Percentiles rank a stretch among this genome's conserved stretches.
Evolutionary conservation across 2,888 invertebrate genomes (phyloP).

Genomic region (Digitonthophagus gazella): DNA sequence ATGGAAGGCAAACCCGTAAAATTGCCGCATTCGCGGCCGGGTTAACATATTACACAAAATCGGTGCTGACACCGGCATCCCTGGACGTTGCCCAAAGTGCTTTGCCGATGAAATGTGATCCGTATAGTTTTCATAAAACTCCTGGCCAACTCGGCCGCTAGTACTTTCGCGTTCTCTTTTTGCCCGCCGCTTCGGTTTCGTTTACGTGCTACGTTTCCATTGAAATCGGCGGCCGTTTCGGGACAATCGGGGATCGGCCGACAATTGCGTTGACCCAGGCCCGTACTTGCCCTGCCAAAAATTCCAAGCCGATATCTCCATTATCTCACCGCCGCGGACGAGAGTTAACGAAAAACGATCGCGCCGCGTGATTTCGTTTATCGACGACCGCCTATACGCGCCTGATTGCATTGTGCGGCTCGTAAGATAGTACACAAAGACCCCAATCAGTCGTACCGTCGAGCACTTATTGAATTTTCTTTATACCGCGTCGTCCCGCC

Average conservation of each 20-base stretch:
- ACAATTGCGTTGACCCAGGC: not conserved
- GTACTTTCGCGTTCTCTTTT: conserved; percentile 21
- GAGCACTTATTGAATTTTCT: conserved; percentile 52
- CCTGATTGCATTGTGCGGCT: conserved; percentile 50
- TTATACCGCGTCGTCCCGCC: conserved; percentile 47
- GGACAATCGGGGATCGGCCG: not conserved
- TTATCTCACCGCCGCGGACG: conserved; percentile 7
- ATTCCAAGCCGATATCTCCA: not conserved
- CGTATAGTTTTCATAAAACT: conserved; percentile 31
- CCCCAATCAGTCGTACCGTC: conserved; percentile 52
- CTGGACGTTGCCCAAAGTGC: conserved; percentile 35
- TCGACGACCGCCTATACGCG: conserved; percentile 41
- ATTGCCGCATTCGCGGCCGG: conserved; percentile 36
- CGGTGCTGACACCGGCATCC: conserved; percentile 43
- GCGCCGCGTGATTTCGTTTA: conserved; percentile 39
- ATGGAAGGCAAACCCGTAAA: conserved; percentile 38
- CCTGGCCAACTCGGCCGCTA: conserved; percentile 15
- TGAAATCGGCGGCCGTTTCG: not conserved
- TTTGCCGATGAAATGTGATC: conserved; percentile 35
- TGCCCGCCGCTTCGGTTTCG: conserved; percentile 8
- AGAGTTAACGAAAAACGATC: conserved; percentile 32
- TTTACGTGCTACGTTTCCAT: conserved; percentile 1
- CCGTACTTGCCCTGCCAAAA: not conserved
- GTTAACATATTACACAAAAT: conserved; percentile 45
- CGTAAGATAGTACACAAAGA: conserved; percentile 51